These are phyloP conservation scores for Aricia artaxerxes DNA, from an alignment of 2,888 invertebrate species.

Conservation along the genomic window DNA sequence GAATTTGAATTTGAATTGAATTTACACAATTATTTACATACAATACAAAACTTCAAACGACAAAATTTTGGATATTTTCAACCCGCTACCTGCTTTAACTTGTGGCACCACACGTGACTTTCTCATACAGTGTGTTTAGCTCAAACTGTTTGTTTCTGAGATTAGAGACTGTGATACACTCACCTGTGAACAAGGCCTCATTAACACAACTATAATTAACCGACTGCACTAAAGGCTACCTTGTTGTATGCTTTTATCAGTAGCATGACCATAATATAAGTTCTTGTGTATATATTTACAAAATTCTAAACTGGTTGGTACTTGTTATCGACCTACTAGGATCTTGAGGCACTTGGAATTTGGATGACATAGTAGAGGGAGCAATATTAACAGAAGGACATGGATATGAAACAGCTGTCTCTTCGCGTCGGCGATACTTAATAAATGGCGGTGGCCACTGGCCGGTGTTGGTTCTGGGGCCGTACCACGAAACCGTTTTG, in stretches of 20 bases:
- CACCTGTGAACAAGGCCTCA: conserved; percentile 10
- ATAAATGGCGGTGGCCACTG: no score
- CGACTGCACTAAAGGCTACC: conserved; percentile 4
- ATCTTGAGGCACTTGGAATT: background rate
- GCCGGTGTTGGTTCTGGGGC: no score
- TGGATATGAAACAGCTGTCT: background rate
- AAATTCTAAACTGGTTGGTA: background rate
- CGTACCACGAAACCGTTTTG: no score
- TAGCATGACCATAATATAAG: background rate
- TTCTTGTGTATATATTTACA: background rate
- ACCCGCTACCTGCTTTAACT: conserved; percentile 28
- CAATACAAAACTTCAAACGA: no score
- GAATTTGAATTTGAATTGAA: no score
- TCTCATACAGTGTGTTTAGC: conserved; percentile 42
- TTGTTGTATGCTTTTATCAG: background rate
- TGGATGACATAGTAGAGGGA: no score
- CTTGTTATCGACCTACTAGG: background rate
- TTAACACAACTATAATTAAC: conserved; percentile 6
- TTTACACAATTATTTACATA: no score
- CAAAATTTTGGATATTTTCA: no score
- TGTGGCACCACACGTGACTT: conserved; percentile 43
- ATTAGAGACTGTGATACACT: conserved; percentile 31
- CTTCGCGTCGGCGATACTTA: no score
- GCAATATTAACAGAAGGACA: background rate
- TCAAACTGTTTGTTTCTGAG: conserved; percentile 44